Base-by-base conservation (phyloP, 2,888 invertebrate species). In the Andrena minutula region DNA sequence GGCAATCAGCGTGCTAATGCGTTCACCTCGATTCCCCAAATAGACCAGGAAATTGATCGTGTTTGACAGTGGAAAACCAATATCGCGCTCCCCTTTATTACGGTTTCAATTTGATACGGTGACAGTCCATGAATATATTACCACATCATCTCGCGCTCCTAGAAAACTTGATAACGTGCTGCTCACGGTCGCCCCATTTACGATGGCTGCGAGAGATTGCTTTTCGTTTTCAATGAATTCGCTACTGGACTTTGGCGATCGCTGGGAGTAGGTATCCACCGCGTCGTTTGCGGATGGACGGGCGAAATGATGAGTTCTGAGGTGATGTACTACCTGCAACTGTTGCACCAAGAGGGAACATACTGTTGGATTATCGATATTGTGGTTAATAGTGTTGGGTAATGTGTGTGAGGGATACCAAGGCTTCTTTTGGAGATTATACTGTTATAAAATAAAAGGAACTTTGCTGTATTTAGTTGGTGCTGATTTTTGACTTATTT, bases 81-180 rank as follows among this genome's bases (percentile, higher is more conserved):
- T 80, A 78, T 77, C 79, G 78, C 60, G 71, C 66, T 71, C 70
- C 71, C 70, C 71, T 66, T 78, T 79, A 80, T 80, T 79, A 80
- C 61, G n/a, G 53, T 80, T 80, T 72, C 79, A 80, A 78, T 80
- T 80, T 79, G 71, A 80, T 78, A 73, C 56, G 58, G 69, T 51
- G 80, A 69, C 73, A 65, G 60, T 73, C 73, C 69, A 80, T 79
- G 74, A 79, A 81, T 74, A 81, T 74, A 70, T 81, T 81, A 79
- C 64, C 64, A 58, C 41, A 20, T 72, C 68, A 56, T 70, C 26
- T 30, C 26, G 8, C 6, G 74, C 60, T 69, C 30, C 73, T 65
- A 64, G 68, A 56, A 80, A 79, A 64, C 28, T 47, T 60, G 60
- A 58, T 64, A 58, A 47, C 68, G 30, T 2, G 20, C 26, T 69